Conservation (phyloP, 2,797 vertebrate species). For the Catharus ustulatus region DNA sequence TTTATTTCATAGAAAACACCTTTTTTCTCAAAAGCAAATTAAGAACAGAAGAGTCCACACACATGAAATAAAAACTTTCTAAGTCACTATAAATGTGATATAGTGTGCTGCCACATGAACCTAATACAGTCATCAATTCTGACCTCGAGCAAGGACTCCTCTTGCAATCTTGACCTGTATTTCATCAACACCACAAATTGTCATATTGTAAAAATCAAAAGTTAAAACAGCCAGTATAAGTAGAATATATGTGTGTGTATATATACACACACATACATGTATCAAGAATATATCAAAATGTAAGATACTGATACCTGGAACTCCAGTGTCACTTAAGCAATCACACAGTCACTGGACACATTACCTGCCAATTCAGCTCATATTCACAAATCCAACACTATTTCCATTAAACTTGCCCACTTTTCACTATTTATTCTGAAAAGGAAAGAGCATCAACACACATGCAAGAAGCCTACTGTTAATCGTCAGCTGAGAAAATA, state of each 20-base stretch:
- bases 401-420: not conserved
- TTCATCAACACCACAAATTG: not conserved
- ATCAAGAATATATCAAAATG: not conserved
- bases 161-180: not conserved
- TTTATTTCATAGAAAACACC: not conserved
- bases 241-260: not conserved
- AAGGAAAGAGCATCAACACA: not conserved
- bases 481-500: not conserved
- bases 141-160: not conserved
- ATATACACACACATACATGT: fast-evolving
- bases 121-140: not conserved
- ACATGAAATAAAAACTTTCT: not conserved
- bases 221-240: not conserved
- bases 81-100: not conserved
- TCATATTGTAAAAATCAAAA: not conserved
- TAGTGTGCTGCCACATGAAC: not conserved
- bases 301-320: not conserved
- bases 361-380: not conserved
- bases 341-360: not conserved
- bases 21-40: not conserved
- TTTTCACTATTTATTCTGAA: not conserved
- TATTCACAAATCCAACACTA: not conserved
- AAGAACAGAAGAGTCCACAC: not conserved
- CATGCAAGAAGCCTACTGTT: not conserved
- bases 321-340: not conserved